phyloP scores from a whole-genome alignment of 1,140 invertebrate genomes.

The Aphis gossypii region DNA sequence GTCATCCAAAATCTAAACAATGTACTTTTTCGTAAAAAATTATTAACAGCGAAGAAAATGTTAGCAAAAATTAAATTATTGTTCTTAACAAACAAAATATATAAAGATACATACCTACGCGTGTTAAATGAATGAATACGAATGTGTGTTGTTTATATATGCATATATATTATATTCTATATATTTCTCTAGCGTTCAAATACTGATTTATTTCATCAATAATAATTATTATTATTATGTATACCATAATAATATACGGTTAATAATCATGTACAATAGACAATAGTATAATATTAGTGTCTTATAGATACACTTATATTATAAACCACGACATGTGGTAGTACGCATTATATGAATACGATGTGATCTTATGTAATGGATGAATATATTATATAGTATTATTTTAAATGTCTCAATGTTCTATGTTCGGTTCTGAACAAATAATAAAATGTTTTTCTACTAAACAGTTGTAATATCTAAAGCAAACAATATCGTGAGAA shows the following conservation, averaged over 20 bases:
- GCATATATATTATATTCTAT: background rate
- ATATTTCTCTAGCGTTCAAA: background rate
- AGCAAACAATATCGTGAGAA: slow-evolving; percentile 30
- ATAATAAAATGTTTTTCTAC: slow-evolving; percentile 21
- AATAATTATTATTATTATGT: background rate
- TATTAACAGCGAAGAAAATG: background rate
- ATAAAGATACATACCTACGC: no score
- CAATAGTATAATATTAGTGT: background rate
- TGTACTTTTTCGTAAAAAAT: background rate
- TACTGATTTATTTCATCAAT: background rate
- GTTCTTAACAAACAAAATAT: no score
- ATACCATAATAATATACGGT: background rate
- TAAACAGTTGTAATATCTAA: slow-evolving; percentile 30
- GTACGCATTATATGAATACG: background rate
- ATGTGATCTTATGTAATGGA: background rate
- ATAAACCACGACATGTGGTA: background rate
- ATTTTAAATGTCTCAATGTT: background rate
- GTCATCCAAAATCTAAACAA: background rate
- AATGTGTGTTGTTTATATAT: background rate
- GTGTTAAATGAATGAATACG: background rate
- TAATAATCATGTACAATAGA: background rate
- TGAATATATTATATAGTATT: slow-evolving; percentile 9
- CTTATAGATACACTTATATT: background rate
- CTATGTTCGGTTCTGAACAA: background rate
- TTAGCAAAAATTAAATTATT: background rate